Conservation (phyloP, 2,888 invertebrate genomes). For the Patella depressa region DNA sequence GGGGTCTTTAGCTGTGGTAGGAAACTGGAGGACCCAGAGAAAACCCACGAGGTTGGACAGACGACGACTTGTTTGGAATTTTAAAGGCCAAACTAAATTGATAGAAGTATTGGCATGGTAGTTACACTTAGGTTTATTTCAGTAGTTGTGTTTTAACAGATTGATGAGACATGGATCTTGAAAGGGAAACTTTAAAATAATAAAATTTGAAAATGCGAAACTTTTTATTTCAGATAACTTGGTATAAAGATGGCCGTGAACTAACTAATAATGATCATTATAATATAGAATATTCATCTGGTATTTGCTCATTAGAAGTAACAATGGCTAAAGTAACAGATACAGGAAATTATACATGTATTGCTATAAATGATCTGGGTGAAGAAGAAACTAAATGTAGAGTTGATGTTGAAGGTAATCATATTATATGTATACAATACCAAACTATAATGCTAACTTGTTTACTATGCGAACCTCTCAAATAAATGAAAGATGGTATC, state of each 20-base stretch:
- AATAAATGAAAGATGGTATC: too few species aligned
- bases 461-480: not conserved
- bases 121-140: not conserved
- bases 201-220: not conserved
- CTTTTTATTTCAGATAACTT: constrained; percentile 73
- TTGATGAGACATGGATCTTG: too few species aligned
- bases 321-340: constrained; percentile 93
- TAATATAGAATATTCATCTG: constrained; percentile 91
- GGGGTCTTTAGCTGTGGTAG: too few species aligned
- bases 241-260: constrained; percentile 91
- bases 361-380: constrained; percentile 93
- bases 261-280: constrained; percentile 85
- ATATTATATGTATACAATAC: not conserved
- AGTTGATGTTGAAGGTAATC: constrained; percentile 66
- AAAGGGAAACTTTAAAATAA: not conserved
- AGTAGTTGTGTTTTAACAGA: too few species aligned
- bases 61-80: too few species aligned
- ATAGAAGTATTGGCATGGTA: not conserved
- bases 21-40: too few species aligned
- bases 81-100: too few species aligned
- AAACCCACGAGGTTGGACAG: too few species aligned
- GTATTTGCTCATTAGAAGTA: constrained; percentile 97
- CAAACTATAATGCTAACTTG: not conserved
- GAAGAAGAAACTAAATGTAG: constrained; percentile 95
- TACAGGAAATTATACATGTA: constrained; percentile 95